Evolutionary conservation across 2,888 invertebrate genomes (phyloP), one percentile per base, ranked within the genome.

Genomic region (Calephelis perditalis): DNA sequence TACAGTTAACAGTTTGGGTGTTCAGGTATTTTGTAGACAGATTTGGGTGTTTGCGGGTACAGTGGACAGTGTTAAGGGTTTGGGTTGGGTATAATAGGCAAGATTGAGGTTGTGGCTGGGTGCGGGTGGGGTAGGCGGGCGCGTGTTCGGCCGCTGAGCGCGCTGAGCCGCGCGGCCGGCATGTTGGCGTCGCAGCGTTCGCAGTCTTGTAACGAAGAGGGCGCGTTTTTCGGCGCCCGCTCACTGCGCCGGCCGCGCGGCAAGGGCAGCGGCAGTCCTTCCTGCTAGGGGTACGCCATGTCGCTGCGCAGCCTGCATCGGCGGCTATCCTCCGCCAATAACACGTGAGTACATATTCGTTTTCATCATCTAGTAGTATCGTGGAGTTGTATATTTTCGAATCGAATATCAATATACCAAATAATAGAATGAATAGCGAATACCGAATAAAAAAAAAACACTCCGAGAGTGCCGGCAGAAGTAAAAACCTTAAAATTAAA

Each of bases 291-390:
- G 90, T 89, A 91, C 91, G 91, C 91, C 92, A 92, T 92, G 92
- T 92, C 92, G 92, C 92, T 89, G 91, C 92, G 91, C 91, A 92
- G 90, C 91, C 92, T 92, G 78, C 92, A 92, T 86, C 92, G 92
- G 75, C 91, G 92, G 82, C 91, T 92, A 76, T 91, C 92, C 82
- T 91, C 92, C 87, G 88, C 86, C 76, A 86, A 84, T 81, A 88
- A 92, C 91, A 92, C 92, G 92, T 91, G 77, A 92, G 92, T 49
- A 35, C 88, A 63, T 26, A 26, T 26, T 26, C 26, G 26, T 40
- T 46, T 56, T 11, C 56, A 7, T 26, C 12, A 10, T 56, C 26
- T 2, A 26, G 15, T 15, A 15, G 15, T 15, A 26, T 26, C 26
- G 0, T 26, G 4, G 26, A 26, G 26, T 26, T 26, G 26, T 4